Conservation (phyloP, 1,140 invertebrate species). For the Tribolium madens region DNA sequence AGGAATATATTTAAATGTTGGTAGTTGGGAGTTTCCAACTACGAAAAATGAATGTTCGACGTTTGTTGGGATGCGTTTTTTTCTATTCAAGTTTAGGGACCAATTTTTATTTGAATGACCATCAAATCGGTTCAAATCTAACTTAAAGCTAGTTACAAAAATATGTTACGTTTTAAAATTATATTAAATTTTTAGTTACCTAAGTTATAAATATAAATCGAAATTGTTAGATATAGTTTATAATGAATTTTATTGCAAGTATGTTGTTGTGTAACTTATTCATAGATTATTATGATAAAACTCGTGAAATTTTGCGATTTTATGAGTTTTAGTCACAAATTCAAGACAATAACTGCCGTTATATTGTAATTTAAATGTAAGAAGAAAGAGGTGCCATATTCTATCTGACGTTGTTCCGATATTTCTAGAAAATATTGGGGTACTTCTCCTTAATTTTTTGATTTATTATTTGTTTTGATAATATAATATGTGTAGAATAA, state of each 20-base stretch:
- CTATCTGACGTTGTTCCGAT: background rate
- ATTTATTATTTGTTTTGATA: slow-evolving; percentile 10
- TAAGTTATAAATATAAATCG: background rate
- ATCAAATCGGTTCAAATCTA: slow-evolving; percentile 14
- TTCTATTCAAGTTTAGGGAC: slow-evolving; percentile 31
- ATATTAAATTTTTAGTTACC: background rate
- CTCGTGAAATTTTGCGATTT: background rate
- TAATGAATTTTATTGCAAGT: background rate
- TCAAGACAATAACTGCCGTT: slow-evolving; percentile 17
- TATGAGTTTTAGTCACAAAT: background rate
- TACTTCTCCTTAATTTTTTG: slow-evolving; percentile 6
- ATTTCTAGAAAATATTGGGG: background rate
- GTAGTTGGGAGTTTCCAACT: background rate
- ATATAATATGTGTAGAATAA: slow-evolving; percentile 12
- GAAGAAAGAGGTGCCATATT: slow-evolving; percentile 14
- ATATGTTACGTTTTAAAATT: background rate
- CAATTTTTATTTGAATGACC: background rate
- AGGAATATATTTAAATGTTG: background rate
- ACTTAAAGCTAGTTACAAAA: background rate
- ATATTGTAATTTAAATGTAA: slow-evolving; percentile 4
- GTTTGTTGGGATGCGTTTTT: slow-evolving; percentile 4
- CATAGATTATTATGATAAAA: slow-evolving; percentile 4
- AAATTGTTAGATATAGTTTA: slow-evolving; percentile 15
- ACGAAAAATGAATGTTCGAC: background rate
- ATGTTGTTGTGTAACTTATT: slow-evolving; percentile 14